Evolutionary conservation across 1,140 invertebrate genomes (phyloP).

Genomic region (Lepidurus couesii): DNA sequence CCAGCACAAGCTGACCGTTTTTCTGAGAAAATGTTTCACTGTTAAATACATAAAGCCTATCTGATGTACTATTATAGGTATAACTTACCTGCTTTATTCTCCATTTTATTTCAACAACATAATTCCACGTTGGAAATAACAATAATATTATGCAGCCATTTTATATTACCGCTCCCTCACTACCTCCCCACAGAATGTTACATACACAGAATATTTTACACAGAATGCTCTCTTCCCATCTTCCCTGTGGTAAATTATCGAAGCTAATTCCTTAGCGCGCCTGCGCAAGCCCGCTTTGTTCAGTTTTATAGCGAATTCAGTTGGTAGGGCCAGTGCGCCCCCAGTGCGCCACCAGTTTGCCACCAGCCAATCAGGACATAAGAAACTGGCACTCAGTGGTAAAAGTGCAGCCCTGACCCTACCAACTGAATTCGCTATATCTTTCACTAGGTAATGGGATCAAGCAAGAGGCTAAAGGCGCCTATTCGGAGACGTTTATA

Average conservation of each 20-base stretch:
- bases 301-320: too few relatives aligned
- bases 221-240: not conserved
- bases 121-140: not conserved
- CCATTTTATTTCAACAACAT: not conserved
- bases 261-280: too few relatives aligned
- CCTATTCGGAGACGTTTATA: too few relatives aligned
- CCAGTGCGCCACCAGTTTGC: too few relatives aligned
- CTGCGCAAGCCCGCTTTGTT: too few relatives aligned
- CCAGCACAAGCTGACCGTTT: slow-evolving; percentile 54
- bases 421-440: too few relatives aligned
- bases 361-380: too few relatives aligned
- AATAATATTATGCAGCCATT: not conserved
- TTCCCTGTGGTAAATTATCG: not conserved
- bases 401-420: too few relatives aligned
- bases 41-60: not conserved
- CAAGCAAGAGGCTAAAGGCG: too few relatives aligned
- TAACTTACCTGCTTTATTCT: not conserved
- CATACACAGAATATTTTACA: not conserved
- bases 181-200: not conserved
- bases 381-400: too few relatives aligned
- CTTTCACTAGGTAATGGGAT: too few relatives aligned
- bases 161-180: not conserved
- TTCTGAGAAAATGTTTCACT: not conserved
- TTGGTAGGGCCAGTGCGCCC: too few relatives aligned
- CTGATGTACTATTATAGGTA: not conserved